Evolutionary conservation across 2,888 invertebrate genomes (phyloP).

Genomic region (Agapetus fuscipes): DNA sequence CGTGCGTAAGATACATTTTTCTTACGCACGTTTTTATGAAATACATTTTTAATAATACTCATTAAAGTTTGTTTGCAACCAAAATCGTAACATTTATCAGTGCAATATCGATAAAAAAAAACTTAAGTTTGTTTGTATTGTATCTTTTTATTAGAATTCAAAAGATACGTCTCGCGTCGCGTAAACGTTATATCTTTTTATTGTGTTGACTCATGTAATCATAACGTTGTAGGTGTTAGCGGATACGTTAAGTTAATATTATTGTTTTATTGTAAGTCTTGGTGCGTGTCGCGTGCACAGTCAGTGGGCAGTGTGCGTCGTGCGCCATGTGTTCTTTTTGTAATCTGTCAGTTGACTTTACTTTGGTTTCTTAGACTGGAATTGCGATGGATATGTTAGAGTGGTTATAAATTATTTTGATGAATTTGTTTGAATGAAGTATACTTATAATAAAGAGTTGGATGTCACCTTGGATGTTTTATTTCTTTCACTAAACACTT

Average conservation of each 20-base stretch:
- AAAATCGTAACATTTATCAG: constrained; percentile 19
- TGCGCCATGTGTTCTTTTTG: too few relatives aligned
- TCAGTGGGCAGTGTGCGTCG: too few relatives aligned
- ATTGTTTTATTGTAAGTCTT: too few relatives aligned
- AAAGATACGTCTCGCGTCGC: too few relatives aligned
- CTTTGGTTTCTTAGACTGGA: constrained; percentile 14
- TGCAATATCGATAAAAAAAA: constrained; percentile 21
- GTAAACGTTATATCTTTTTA: too few relatives aligned
- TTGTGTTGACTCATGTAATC: constrained; percentile 20
- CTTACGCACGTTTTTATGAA: constrained; percentile 2
- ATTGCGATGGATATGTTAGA: constrained; percentile 27
- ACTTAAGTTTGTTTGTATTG: too few relatives aligned
- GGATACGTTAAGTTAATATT: too few relatives aligned
- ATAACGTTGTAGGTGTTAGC: too few relatives aligned
- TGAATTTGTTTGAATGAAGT: constrained; percentile 26
- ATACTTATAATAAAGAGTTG: constrained; percentile 48
- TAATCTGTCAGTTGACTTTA: too few relatives aligned
- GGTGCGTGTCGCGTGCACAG: too few relatives aligned
- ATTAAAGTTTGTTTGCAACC: constrained; percentile 18
- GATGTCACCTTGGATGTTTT: constrained; percentile 35
- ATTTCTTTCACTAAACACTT: not conserved
- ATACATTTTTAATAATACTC: constrained; percentile 22
- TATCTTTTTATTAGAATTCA: too few relatives aligned
- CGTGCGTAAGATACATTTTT: too few relatives aligned
- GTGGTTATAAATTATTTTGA: constrained; percentile 54